These are phyloP conservation scores for Drosophila insularis DNA, from an alignment of 1,140 invertebrate species.

Conservation along the genomic window DNA sequence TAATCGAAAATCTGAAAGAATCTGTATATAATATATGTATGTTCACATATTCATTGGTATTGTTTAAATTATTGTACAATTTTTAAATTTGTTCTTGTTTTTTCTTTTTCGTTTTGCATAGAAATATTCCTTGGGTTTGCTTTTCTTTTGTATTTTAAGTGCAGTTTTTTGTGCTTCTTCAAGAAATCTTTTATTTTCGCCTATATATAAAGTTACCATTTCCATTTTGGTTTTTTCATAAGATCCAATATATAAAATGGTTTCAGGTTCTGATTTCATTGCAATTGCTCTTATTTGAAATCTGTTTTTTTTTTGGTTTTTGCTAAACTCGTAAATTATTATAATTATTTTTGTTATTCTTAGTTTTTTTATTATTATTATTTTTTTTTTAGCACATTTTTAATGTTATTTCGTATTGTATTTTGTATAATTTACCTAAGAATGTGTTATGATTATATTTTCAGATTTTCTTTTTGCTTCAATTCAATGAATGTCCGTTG, in stretches of 20 bases:
- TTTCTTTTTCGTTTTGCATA: slow-evolving; percentile 45
- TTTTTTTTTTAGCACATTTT: slow-evolving; percentile 33
- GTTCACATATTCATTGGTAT: slow-evolving; percentile 24
- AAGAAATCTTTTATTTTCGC: not conserved
- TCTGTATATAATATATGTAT: slow-evolving; percentile 35
- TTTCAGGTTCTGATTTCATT: slow-evolving; percentile 29
- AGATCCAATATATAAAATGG: slow-evolving; percentile 39
- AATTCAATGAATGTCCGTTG: slow-evolving; percentile 76
- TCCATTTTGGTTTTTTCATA: slow-evolving; percentile 15
- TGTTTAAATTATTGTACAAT: slow-evolving; percentile 68
- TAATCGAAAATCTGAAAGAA: slow-evolving; percentile 40
- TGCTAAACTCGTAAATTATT: slow-evolving; percentile 26
- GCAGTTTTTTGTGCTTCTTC: slow-evolving; percentile 5
- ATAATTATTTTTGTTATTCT: not conserved
- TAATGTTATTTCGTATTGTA: slow-evolving; percentile 25
- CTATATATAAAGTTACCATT: slow-evolving; percentile 1
- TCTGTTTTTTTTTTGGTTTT: not conserved
- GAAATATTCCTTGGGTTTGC: slow-evolving; percentile 57
- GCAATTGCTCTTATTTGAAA: slow-evolving; percentile 27
- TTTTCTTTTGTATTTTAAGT: slow-evolving; percentile 22
- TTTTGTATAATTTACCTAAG: slow-evolving; percentile 74
- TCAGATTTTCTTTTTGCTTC: slow-evolving; percentile 55
- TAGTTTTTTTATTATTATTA: not conserved
- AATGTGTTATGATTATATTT: slow-evolving; percentile 24
- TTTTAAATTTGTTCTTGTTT: slow-evolving; percentile 48